Base-by-base conservation (phyloP, 1,140 invertebrate genomes). In the Theocolax elegans region DNA sequence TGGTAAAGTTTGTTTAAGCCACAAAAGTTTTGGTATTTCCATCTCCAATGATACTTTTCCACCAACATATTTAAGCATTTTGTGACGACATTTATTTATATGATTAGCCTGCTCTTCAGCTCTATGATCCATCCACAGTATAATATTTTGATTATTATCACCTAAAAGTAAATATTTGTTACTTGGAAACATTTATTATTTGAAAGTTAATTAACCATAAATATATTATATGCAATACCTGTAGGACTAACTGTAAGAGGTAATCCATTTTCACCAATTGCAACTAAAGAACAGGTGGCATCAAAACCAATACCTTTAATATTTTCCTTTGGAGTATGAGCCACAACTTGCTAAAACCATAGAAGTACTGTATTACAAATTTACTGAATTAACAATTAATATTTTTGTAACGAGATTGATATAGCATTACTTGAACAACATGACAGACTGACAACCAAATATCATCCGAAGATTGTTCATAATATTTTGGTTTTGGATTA, bases 101-200 rank as follows among this genome's bases (percentile, higher is more conserved):
- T 89, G 85, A 17, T 91, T 88, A 0, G 96, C 94, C 87, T 98
- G 93, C 49, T 89, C 81, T 19, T 89, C 85, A 2, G 97, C 97
- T 75, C 97, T 86, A 80, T 99, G 97, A 82, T 99, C 97, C 95
- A 98, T 93, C 97, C 97, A 99, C 84, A 98, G 90, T 35, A 99
- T 94, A 25, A 99, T 88, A 84, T 99, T 97, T 81, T 93, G 92
- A 51, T 91, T 86, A 78, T 89, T 79, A 42, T 89, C 83, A 9
- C 89, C 91, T 91, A 72, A 29, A 81, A 69, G 69, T 44, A 51
- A 62, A 54, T 25, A 42, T 71, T 12, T 35, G 8, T 23, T 44
- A 54, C 1, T 40, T 44, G 19, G 29, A 42, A 42, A 8, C 46
- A 44, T 19, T 21, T 9, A 54, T 54, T 29, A 2, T 29, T 54